Percentiles rank a stretch among this genome's conserved stretches.
Evolutionary conservation across 2,888 invertebrate species (phyloP).

Genomic region (Chymomyza amoena): DNA sequence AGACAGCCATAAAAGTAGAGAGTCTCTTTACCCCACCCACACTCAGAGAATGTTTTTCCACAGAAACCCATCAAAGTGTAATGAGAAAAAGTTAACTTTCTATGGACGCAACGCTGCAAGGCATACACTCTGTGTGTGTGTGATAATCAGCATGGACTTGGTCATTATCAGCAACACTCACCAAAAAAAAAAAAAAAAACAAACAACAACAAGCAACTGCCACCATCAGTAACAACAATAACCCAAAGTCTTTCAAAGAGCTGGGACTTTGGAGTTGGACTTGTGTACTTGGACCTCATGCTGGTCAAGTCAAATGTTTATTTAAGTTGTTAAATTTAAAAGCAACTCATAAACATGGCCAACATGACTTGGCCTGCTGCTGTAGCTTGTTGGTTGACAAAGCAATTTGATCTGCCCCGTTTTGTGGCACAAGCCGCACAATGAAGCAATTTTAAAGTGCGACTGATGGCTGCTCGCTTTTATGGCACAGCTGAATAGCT

Average conservation of each 20-base stretch:
- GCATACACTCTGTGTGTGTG: conserved; percentile 26
- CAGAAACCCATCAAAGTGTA: conserved; percentile 52
- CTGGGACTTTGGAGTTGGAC: background rate
- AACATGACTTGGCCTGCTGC: conserved; percentile 16
- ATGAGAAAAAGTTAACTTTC: conserved; percentile 62
- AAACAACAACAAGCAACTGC: background rate
- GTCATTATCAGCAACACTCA: conserved; percentile 5
- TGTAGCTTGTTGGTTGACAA: conserved; percentile 16
- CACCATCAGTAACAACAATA: background rate
- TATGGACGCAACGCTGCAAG: conserved; percentile 36
- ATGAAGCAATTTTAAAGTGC: conserved; percentile 43
- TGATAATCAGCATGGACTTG: conserved; percentile 47
- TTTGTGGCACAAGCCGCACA: background rate
- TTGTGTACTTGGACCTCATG: conserved; percentile 32
- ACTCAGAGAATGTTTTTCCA: background rate
- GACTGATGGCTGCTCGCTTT: conserved; percentile 13
- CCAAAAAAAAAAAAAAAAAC: background rate
- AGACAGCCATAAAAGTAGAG: conserved; percentile 14
- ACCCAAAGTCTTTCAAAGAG: background rate
- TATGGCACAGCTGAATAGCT: conserved; percentile 25
- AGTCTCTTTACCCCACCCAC: background rate
- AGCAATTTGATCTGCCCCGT: conserved; percentile 8
- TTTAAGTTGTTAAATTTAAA: conserved; percentile 61
- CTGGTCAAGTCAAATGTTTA: conserved; percentile 53
- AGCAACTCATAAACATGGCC: conserved; percentile 57